Evolutionary conservation across 2,113 vertebrate genomes (phyloP).

Genomic region (Casuarius casuarius): DNA sequence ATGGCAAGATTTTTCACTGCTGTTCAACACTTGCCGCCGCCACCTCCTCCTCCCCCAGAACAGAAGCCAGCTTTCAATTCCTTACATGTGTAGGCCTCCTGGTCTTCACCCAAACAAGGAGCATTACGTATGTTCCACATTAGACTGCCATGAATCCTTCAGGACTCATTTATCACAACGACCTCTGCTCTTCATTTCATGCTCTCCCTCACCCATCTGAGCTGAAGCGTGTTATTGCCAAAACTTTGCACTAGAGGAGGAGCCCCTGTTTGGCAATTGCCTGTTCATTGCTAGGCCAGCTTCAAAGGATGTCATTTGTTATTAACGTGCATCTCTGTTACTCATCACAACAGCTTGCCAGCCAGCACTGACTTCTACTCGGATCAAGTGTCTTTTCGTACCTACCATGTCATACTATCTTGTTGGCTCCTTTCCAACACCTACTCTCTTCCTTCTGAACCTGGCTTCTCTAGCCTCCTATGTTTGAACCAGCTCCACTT

Average conservation of each 20-base stretch:
- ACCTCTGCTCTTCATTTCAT: not conserved
- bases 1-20: not conserved
- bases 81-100: not conserved
- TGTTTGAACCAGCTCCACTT: not conserved
- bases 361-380: not conserved
- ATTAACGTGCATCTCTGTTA: not conserved
- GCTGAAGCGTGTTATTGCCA: not conserved
- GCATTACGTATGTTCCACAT: fast-evolving
- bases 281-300: not conserved
- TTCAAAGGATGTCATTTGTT: not conserved
- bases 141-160: not conserved
- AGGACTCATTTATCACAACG: not conserved
- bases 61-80: not conserved
- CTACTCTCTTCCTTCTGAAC: not conserved
- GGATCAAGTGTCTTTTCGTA: not conserved
- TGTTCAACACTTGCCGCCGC: fast-evolving
- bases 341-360: not conserved
- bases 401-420: not conserved
- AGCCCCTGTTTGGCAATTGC: not conserved
- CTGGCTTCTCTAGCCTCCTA: not conserved
- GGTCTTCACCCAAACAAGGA: not conserved
- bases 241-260: not conserved
- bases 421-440: not conserved
- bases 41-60: not conserved
- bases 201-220: not conserved